Base-by-base conservation (phyloP, 2,113 vertebrate species). In the Amphilophus citrinellus region DNA sequence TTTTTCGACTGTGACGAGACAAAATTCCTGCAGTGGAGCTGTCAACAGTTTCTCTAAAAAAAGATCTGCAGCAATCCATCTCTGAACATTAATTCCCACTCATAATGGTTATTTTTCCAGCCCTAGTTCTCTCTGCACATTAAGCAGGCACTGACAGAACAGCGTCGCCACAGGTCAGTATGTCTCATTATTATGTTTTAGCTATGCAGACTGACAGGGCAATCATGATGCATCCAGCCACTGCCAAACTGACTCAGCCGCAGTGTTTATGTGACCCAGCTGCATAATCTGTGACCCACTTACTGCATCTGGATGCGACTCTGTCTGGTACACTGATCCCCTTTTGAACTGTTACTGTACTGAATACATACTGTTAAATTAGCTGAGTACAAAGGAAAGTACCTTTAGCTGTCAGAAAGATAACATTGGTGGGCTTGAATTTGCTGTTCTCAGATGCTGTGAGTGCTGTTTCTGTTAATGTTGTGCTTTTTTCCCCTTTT, bases 281-380 rank as follows among this genome's bases (percentile, higher is more conserved):
- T 89, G 84, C 84, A 86, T 88, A 86, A 93, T 93, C 90, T 82
- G 75, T 91, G 92, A 94, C 92, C 92, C 89, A 93, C 81, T 94
- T 93, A 77, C 57, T 56, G 85, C 89, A 88, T 80, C 89, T 92
- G 93, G 91, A 93, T 85, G 81, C 18, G 75, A 47, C 80, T 80
- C 60, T 68, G 82, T 82, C 78, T 84, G 79, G 37, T 78, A 15
- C 22, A 77, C 80, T 77, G 82, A 87, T 88, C 65, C 81, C 61
- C 37, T 24, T 47, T 24, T 10, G 15, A 86, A 71, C 60, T 24
- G 17, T 1, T 8, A 7, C 76, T 63, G 62, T 47, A 30, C 85
- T 77, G 18, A 30, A 62, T 24, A 37, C 37, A 24, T 63, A 10
- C 76, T 77, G 50, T 37, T 57, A 84, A 91, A 93, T 91, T 89